Evolutionary conservation across 92 coral and sea anemone species (phyloP), one percentile per base, ranked within the genome.

Genomic region (Heliopora coerulea): DNA sequence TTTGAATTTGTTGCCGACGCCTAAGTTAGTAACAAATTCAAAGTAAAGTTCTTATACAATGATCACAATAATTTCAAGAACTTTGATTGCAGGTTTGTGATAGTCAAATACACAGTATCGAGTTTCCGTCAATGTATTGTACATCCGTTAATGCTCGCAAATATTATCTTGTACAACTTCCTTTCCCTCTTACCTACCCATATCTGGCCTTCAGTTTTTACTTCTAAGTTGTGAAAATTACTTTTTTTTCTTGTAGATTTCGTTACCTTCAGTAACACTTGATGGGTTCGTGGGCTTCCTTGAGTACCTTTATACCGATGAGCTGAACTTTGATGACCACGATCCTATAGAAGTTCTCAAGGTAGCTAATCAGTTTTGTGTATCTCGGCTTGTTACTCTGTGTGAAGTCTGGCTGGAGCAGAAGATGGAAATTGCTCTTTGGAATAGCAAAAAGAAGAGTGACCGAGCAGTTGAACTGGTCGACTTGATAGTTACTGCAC

Each of bases 301-400:
- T 28, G 48, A 70, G 35, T 70, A 70, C 54, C 62, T 70, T 10
- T 70, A 70, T 63, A 52, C 77, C 1, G 77, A 70, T 21, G 49
- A 70, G 34, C 63, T 70, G 49, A 54, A 50, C 26, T 54, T 70
- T 35, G 77, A 70, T 44, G 31, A 12, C 29, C 42, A 70, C 50
- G 40, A 70, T 54, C 41, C 62, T 24, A 52, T 54, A 30, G 77
- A 70, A 58, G 77, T 70, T 18, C 77, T 70, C 30, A 70, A 52
- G 34, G 77, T 70, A 14, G 77, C 77, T 48, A 70, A 70, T 50
- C 77, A 52, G 50, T 70, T 70, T 54, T 70, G 77, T 54, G 52
- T 49, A 49, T 1, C 77, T 31, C 77, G 77, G 14, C 77, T 70
- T 20, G 42, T 70, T 35, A 10, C 62, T 35, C 29, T 70, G 31